Percentiles rank a stretch among this genome's conserved stretches.
Evolutionary conservation across 2,888 invertebrate genomes (phyloP).

Genomic region (Spisula solida): DNA sequence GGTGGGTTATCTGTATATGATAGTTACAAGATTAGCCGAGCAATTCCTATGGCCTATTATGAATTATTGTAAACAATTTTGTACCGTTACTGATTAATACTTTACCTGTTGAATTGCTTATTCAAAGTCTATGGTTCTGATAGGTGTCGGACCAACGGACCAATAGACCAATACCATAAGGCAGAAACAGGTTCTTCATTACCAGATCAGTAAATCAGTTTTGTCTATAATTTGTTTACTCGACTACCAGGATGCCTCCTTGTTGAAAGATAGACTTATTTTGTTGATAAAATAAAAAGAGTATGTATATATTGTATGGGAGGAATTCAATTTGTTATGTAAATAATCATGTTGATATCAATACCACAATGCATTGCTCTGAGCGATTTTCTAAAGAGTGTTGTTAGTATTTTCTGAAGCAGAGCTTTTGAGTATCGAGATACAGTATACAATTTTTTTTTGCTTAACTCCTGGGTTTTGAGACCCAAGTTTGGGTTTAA

Average conservation of each 20-base stretch:
- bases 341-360: conserved; percentile 26
- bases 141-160: background rate
- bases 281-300: conserved; percentile 12
- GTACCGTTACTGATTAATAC: background rate
- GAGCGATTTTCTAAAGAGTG: background rate
- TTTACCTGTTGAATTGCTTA: conserved; percentile 12
- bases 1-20: background rate
- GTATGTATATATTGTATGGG: conserved; percentile 14
- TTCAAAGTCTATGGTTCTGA: background rate
- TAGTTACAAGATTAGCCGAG: conserved; percentile 1
- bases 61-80: conserved; percentile 5
- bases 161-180: background rate
- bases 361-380: conserved; percentile 14
- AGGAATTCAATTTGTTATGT: conserved; percentile 35
- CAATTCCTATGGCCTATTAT: background rate
- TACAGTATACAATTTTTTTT: background rate
- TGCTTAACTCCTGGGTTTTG: background rate
- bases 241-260: background rate
- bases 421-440: background rate
- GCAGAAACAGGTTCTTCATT: background rate
- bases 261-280: conserved; percentile 16
- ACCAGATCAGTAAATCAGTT: background rate
- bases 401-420: conserved; percentile 8
- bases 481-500: conserved; percentile 24
- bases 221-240: conserved; percentile 16